These are phyloP conservation scores for Pogonophryne albipinna DNA, from an alignment of 2,797 vertebrate species.

Conservation along the genomic window DNA sequence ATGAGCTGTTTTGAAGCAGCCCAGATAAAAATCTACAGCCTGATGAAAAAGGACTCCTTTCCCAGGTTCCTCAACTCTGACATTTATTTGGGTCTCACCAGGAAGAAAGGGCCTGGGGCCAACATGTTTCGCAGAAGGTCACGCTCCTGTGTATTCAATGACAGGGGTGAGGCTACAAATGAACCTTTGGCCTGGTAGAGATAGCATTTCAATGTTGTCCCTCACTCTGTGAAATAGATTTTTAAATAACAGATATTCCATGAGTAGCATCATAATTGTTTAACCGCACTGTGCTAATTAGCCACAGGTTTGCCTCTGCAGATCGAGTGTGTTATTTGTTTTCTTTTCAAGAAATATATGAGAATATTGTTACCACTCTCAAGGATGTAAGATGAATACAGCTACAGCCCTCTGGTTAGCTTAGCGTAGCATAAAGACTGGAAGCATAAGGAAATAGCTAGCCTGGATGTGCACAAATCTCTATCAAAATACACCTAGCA, in stretches of 20 bases:
- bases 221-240: constrained; percentile 18
- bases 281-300: constrained; percentile 25
- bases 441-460: no score
- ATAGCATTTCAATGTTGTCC: not conserved
- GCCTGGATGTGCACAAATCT: no score
- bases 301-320: constrained; percentile 47
- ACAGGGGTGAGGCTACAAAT: constrained; percentile 85
- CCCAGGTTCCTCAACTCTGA: constrained; percentile 92
- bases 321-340: constrained; percentile 21
- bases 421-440: constrained; percentile 7
- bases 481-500: no score
- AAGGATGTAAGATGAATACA: not conserved
- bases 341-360: not conserved
- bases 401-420: not conserved
- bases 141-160: constrained; percentile 92
- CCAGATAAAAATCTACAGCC: constrained; percentile 89
- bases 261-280: constrained; percentile 30
- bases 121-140: constrained; percentile 91
- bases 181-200: constrained; percentile 83
- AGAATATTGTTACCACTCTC: not conserved
- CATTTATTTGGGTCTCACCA: constrained; percentile 87
- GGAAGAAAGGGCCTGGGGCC: constrained; percentile 76
- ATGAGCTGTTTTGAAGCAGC: constrained; percentile 88
- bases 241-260: constrained; percentile 10
- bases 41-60: constrained; percentile 98